Percentiles rank a stretch among this genome's conserved stretches.
Evolutionary conservation across 2,113 vertebrate species (phyloP).

Genomic region (Pogona vitticeps): DNA sequence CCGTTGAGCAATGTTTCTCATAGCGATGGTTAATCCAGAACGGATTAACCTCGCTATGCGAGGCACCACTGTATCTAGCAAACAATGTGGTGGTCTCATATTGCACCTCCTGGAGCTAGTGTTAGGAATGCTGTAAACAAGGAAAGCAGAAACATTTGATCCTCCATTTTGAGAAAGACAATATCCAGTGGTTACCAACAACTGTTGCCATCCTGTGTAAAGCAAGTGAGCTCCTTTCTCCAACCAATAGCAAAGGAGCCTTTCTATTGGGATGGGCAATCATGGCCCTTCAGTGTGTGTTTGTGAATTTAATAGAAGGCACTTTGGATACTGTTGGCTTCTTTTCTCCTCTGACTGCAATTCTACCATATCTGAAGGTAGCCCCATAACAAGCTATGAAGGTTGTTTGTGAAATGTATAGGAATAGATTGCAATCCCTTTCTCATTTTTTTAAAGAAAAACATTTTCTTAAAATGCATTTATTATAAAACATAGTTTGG

Average conservation of each 20-base stretch:
- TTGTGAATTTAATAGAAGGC: not conserved
- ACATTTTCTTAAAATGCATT: too few relatives aligned
- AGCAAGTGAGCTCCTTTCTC: not conserved
- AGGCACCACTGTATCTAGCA: not conserved
- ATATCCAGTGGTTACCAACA: not conserved
- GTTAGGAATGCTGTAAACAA: not conserved
- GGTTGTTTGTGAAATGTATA: not conserved
- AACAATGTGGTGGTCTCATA: not conserved
- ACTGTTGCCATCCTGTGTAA: not conserved
- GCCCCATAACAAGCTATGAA: not conserved
- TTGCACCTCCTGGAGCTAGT: not conserved
- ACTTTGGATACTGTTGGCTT: not conserved
- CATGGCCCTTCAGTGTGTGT: too few relatives aligned
- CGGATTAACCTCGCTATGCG: too few relatives aligned
- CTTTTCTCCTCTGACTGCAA: not conserved
- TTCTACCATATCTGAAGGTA: not conserved
- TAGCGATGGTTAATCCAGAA: too few relatives aligned
- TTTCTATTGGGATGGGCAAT: not conserved
- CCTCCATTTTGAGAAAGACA: not conserved
- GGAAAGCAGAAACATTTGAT: not conserved
- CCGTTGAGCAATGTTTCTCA: too few relatives aligned
- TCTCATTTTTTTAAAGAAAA: too few relatives aligned
- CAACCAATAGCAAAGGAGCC: not conserved
- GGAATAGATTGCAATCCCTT: not conserved
- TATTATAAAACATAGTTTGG: not conserved